Percentiles rank a stretch among this genome's conserved stretches.
phyloP scores from a whole-genome alignment of 2,888 invertebrate species.

The Microctonus hyperodae region DNA sequence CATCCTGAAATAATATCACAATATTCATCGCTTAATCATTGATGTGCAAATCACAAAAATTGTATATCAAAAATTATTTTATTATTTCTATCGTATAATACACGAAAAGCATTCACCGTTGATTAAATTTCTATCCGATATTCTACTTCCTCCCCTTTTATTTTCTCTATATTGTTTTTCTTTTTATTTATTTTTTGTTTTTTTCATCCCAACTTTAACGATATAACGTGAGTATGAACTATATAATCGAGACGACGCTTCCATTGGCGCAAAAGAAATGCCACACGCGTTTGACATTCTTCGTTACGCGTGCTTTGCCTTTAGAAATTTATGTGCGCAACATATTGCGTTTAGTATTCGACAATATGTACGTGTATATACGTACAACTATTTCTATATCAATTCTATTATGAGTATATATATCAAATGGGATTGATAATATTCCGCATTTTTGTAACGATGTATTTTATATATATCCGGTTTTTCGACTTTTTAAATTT shows the following conservation, averaged over 20 bases:
- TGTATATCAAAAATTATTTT: too few species aligned
- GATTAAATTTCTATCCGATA: too few species aligned
- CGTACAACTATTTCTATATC: too few species aligned
- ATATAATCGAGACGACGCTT: not conserved
- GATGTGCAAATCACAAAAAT: too few species aligned
- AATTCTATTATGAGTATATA: not conserved
- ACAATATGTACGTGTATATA: too few species aligned
- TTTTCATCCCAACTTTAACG: not conserved
- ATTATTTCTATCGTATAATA: too few species aligned
- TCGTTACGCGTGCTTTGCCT: constrained; percentile 18
- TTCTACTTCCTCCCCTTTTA: too few species aligned
- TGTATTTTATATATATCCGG: not conserved
- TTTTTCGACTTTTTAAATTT: not conserved
- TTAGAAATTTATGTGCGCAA: not conserved
- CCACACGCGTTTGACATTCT: constrained; percentile 14
- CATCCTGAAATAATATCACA: too few species aligned
- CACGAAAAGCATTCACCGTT: too few species aligned
- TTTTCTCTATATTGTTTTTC: too few species aligned
- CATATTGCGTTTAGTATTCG: not conserved
- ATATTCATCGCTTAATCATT: too few species aligned
- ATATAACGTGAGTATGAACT: not conserved
- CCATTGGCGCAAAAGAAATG: not conserved
- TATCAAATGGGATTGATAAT: constrained; percentile 3
- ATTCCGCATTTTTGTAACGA: not conserved
- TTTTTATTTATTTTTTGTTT: too few species aligned